Percentiles rank a stretch among this genome's conserved stretches.
phyloP scores from a whole-genome alignment of 2,888 invertebrate genomes.

The Pollenia labialis region DNA sequence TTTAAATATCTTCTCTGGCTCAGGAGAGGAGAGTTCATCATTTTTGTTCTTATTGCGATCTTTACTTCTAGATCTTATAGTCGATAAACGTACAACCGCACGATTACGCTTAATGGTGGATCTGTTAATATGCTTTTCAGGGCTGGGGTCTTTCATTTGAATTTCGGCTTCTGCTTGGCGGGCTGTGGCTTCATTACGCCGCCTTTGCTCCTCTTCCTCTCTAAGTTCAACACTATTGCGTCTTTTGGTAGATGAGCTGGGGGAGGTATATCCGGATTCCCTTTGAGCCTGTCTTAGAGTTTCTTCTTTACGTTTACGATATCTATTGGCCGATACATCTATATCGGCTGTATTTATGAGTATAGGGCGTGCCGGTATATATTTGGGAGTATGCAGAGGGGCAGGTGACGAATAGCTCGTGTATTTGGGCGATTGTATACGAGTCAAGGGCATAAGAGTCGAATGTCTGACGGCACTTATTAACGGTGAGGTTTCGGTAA shows the following conservation, averaged over 20 bases:
- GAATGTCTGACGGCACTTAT: slow-evolving; percentile 77
- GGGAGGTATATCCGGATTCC: slow-evolving; percentile 38
- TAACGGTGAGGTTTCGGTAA: slow-evolving; percentile 86
- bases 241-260: slow-evolving; percentile 56
- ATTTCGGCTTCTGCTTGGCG: not conserved
- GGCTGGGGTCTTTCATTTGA: not conserved
- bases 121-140: slow-evolving; percentile 77
- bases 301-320: slow-evolving; percentile 79
- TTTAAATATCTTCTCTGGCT: slow-evolving; percentile 75
- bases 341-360: slow-evolving; percentile 94
- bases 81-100: slow-evolving; percentile 90
- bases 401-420: slow-evolving; percentile 79
- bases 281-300: slow-evolving; percentile 50
- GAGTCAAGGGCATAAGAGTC: slow-evolving; percentile 83
- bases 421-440: slow-evolving; percentile 86
- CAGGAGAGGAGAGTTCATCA: slow-evolving; percentile 58
- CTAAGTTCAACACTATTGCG: slow-evolving; percentile 53
- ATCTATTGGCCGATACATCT: slow-evolving; percentile 89
- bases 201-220: slow-evolving; percentile 54
- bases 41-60: slow-evolving; percentile 73
- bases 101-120: slow-evolving; percentile 89
- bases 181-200: slow-evolving; percentile 22
- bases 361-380: slow-evolving; percentile 87
- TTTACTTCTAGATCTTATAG: slow-evolving; percentile 84
- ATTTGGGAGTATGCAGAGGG: slow-evolving; percentile 83